phyloP scores from a whole-genome alignment of 2,888 invertebrate species.

The Fragum whitleyi region DNA sequence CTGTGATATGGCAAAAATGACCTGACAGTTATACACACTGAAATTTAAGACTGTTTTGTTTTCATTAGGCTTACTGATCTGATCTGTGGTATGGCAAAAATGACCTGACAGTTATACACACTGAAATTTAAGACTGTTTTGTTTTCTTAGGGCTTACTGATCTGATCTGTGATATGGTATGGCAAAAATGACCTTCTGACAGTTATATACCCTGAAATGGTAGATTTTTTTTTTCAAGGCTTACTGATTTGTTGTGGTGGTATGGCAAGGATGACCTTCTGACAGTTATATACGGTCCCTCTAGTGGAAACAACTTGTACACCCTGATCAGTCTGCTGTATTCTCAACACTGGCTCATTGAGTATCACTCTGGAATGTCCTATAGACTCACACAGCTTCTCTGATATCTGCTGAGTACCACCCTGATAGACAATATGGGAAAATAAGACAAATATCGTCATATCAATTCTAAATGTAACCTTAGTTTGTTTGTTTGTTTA shows the following conservation, averaged over 20 bases:
- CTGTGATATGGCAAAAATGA: too few species aligned
- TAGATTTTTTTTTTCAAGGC: too few species aligned
- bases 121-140: too few species aligned
- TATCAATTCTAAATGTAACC: too few species aligned
- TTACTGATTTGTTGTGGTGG: slow-evolving; percentile 80
- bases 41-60: too few species aligned
- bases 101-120: too few species aligned
- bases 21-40: too few species aligned
- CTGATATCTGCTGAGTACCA: slow-evolving; percentile 81
- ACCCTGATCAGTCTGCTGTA: slow-evolving; percentile 76
- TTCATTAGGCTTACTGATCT: too few species aligned
- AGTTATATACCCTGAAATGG: slow-evolving; percentile 74
- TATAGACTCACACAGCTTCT: slow-evolving; percentile 72
- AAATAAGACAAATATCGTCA: not conserved
- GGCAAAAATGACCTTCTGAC: slow-evolving; percentile 79
- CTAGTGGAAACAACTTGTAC: slow-evolving; percentile 71
- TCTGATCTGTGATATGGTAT: too few species aligned
- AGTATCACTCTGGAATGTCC: slow-evolving; percentile 72
- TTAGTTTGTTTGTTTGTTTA: too few species aligned
- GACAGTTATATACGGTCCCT: slow-evolving; percentile 72
- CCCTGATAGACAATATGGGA: slow-evolving; percentile 76
- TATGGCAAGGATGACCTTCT: slow-evolving; percentile 79
- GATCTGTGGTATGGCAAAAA: too few species aligned
- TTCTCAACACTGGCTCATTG: slow-evolving; percentile 72
- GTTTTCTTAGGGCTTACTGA: too few species aligned